Conservation (phyloP, 1,140 invertebrate species). For the Lepidostoma basale region DNA sequence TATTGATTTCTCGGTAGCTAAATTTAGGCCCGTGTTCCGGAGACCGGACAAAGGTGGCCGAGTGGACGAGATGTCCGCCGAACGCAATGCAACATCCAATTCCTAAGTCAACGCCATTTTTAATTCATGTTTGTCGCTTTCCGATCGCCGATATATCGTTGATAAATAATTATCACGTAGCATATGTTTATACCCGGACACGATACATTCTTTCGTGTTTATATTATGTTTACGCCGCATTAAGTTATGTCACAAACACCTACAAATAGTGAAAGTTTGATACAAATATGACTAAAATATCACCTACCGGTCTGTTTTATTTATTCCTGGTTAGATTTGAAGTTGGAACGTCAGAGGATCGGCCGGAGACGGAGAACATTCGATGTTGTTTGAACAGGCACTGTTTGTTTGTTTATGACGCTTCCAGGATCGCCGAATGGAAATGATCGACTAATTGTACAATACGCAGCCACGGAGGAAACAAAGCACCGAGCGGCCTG, state of each 20-base stretch:
- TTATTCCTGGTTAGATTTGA: slow-evolving; percentile 16
- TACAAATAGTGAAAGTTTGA: slow-evolving; percentile 22
- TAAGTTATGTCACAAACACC: slow-evolving; percentile 1
- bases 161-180: background rate
- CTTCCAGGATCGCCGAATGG: background rate
- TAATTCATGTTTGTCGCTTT: background rate
- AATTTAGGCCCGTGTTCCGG: slow-evolving; percentile 13
- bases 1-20: slow-evolving; percentile 15
- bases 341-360: background rate
- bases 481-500: slow-evolving; percentile 26
- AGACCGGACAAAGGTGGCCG: background rate
- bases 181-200: background rate
- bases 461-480: slow-evolving; percentile 16
- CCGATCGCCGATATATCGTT: slow-evolving; percentile 7
- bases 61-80: slow-evolving; percentile 4
- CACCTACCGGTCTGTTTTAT: slow-evolving; percentile 17
- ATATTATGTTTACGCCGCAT: background rate
- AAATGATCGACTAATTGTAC: slow-evolving; percentile 24
- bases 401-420: slow-evolving; percentile 3
- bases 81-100: slow-evolving; percentile 1
- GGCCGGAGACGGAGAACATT: background rate
- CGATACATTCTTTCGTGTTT: background rate
- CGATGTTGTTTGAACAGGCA: background rate
- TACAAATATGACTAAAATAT: too few species aligned
- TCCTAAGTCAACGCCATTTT: slow-evolving; percentile 9